phyloP scores from a whole-genome alignment of 2,113 vertebrate genomes.

The Carassius carassius region DNA sequence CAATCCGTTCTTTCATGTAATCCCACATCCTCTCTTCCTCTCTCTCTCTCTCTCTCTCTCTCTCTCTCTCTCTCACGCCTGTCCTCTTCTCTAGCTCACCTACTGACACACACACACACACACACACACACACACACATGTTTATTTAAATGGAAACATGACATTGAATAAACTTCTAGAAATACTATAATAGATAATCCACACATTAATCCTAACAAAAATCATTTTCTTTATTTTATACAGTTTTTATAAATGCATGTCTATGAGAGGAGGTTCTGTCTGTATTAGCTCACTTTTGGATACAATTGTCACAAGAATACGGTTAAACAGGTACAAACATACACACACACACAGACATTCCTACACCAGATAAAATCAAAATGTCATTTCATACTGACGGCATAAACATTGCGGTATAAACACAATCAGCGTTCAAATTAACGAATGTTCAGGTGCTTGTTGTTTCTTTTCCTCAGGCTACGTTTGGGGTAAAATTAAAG shows the following conservation, averaged over 20 bases:
- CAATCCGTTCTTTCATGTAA: slow-evolving; percentile 62
- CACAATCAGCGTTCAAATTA: slow-evolving; percentile 53
- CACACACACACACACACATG: slow-evolving; percentile 37
- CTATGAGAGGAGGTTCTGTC: no score
- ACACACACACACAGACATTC: background rate
- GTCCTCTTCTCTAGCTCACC: slow-evolving; percentile 69
- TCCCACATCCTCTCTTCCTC: slow-evolving; percentile 68
- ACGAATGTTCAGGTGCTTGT: background rate
- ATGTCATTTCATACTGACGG: background rate
- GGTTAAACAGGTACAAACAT: background rate
- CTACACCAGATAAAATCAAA: background rate
- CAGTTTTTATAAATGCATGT: background rate
- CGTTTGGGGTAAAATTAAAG: slow-evolving; percentile 66
- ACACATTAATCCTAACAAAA: background rate
- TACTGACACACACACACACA: slow-evolving; percentile 46
- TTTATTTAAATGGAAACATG: background rate
- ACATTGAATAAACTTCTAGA: background rate
- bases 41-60: slow-evolving; percentile 62
- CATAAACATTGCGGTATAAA: slow-evolving; percentile 4
- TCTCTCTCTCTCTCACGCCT: slow-evolving; percentile 74
- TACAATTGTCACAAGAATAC: background rate
- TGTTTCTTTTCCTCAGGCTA: slow-evolving; percentile 59
- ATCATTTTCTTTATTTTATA: background rate
- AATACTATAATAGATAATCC: background rate
- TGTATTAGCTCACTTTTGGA: background rate